These are phyloP conservation scores for Paratilapia polleni DNA, from an alignment of 2,113 vertebrate genomes.

Conservation along the genomic window DNA sequence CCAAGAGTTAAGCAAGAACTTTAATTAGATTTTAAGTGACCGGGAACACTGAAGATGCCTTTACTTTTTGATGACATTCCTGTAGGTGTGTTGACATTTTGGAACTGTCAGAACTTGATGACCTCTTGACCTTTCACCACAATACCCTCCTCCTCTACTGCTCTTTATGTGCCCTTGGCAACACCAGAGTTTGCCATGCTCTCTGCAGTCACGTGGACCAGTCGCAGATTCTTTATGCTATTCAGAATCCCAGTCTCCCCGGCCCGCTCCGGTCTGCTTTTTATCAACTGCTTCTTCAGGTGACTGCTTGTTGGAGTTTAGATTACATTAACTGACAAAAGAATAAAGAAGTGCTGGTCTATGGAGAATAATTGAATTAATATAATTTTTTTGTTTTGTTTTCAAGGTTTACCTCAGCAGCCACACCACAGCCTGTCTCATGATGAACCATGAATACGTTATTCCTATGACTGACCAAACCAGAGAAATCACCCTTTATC, in stretches of 20 bases:
- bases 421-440: constrained; percentile 86
- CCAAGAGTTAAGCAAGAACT: neutral
- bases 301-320: constrained; percentile 6
- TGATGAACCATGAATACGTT: constrained; percentile 94
- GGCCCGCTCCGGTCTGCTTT: constrained; percentile 88
- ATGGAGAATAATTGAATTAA: neutral
- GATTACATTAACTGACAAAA: neutral
- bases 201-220: constrained; percentile 95
- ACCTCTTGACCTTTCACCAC: constrained; percentile 89
- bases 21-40: neutral
- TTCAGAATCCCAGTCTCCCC: constrained; percentile 89
- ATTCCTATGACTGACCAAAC: constrained; percentile 93
- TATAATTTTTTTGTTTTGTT: neutral
- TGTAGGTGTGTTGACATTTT: constrained; percentile 91
- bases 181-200: constrained; percentile 90
- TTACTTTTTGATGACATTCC: neutral
- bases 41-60: neutral
- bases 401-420: constrained; percentile 86
- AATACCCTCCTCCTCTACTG: constrained; percentile 92
- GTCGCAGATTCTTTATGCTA: constrained; percentile 89
- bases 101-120: constrained; percentile 89
- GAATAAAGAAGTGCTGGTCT: neutral
- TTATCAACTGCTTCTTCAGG: constrained; percentile 91
- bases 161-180: constrained; percentile 90
- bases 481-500: constrained; percentile 86